Percentiles rank a stretch among this genome's conserved stretches.
Conservation (phyloP, 1,140 invertebrate species). For the Polypedilum vanderplanki region DNA sequence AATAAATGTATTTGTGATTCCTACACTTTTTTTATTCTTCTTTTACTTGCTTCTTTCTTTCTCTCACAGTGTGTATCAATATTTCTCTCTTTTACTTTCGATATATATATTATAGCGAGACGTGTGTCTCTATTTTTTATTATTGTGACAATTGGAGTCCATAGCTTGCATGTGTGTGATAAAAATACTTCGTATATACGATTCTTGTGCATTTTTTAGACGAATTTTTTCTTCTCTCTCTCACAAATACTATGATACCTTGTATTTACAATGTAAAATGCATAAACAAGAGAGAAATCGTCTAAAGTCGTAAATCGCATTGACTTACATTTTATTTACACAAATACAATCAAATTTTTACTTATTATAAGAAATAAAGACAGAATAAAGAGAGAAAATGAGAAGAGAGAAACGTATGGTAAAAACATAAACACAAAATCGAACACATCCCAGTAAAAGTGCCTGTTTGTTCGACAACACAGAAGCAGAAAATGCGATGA, state of each 20-base stretch:
- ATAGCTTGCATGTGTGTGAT: background rate
- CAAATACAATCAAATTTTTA: conserved; percentile 16
- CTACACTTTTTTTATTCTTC: background rate
- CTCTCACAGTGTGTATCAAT: background rate
- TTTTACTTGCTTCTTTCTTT: background rate
- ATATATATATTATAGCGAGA: conserved; percentile 1
- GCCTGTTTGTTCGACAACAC: background rate
- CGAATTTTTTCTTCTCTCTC: background rate
- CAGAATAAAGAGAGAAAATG: too few species aligned
- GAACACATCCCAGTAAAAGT: conserved; percentile 26
- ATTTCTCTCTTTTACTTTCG: background rate
- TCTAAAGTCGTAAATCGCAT: conserved; percentile 6
- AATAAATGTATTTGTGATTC: conserved; percentile 27
- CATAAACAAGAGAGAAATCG: background rate
- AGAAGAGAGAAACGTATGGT: background rate
- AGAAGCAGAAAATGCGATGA: background rate
- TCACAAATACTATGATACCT: background rate
- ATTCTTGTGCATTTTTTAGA: background rate
- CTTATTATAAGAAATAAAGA: too few species aligned
- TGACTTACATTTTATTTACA: conserved; percentile 22
- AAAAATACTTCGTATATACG: too few species aligned
- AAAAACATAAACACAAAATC: conserved; percentile 25
- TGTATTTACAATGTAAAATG: background rate
- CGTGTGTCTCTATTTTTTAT: conserved; percentile 15
- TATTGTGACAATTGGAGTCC: background rate